Conservation (phyloP, 30 jellyfish, hydroid and myxozoan genomes). For the Pelagia noctiluca region DNA sequence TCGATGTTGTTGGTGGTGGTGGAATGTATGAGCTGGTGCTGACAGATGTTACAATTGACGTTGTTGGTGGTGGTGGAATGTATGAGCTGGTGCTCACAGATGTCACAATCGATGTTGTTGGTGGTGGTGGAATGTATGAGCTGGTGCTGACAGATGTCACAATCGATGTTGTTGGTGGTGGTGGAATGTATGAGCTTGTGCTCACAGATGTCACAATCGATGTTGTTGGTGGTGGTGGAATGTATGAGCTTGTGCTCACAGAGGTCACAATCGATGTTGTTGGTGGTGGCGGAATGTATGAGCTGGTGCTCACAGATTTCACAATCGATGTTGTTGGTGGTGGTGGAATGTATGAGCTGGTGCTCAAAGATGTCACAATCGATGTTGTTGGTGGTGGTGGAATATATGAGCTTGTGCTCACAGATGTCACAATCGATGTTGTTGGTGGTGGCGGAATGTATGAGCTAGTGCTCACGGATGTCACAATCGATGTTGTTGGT, state of each 20-base stretch:
- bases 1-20: conserved; percentile 27
- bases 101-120: conserved; percentile 6
- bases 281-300: conserved; percentile 19
- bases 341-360: not conserved
- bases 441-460: conserved; percentile 7
- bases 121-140: conserved; percentile 5
- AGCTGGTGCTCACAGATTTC: not conserved
- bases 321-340: conserved; percentile 26
- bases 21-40: not conserved
- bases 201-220: conserved; percentile 1
- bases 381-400: conserved; percentile 2
- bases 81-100: conserved; percentile 8
- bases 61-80: conserved; percentile 1
- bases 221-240: not conserved
- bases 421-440: not conserved
- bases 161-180: conserved; percentile 1
- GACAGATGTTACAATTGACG: not conserved
- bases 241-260: not conserved
- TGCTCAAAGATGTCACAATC: not conserved
- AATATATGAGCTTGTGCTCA: conserved; percentile 12
- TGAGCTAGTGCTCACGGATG: too few relatives aligned
- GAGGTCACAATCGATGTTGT: conserved; percentile 17
- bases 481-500: conserved; percentile 7
- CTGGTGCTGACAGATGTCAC: conserved; percentile 3
- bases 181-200: not conserved